These are phyloP conservation scores for Cyclargus thomasi DNA, from an alignment of 1,140 invertebrate species.

Conservation along the genomic window DNA sequence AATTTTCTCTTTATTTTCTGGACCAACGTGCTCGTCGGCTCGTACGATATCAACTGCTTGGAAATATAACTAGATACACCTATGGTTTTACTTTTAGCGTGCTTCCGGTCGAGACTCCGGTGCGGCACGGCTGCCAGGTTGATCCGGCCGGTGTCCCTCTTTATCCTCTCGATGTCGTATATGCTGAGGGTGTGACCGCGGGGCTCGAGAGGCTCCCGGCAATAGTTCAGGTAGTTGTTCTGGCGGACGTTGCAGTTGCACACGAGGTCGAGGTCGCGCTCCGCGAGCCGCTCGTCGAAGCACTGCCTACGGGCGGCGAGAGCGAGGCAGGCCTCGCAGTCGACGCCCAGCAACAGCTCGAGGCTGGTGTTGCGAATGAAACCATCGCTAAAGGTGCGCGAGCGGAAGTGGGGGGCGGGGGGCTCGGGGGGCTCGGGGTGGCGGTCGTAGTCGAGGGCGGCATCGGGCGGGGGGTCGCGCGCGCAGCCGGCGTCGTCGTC, in stretches of 20 bases:
- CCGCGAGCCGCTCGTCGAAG: constrained; percentile 52
- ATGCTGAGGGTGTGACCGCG: constrained; percentile 59
- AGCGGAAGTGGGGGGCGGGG: constrained; percentile 55
- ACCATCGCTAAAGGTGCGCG: constrained; percentile 69
- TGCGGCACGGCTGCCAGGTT: constrained; percentile 53
- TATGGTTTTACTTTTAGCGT: constrained; percentile 64
- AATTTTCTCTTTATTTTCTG: constrained; percentile 73
- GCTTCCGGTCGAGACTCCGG: constrained; percentile 69
- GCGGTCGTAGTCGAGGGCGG: constrained; percentile 46
- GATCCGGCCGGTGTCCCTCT: constrained; percentile 53
- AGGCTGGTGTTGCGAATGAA: constrained; percentile 72
- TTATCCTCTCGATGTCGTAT: constrained; percentile 64
- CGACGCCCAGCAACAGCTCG: constrained; percentile 66
- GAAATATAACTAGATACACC: constrained; percentile 70
- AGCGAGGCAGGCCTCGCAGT: constrained; percentile 68
- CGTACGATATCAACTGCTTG: constrained; percentile 66
- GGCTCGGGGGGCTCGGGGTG: constrained; percentile 39
- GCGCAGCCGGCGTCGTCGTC: constrained; percentile 44
- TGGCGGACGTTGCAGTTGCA: constrained; percentile 69
- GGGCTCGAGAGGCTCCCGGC: constrained; percentile 47
- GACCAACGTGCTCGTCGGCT: constrained; percentile 64
- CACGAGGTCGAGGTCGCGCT: constrained; percentile 63
- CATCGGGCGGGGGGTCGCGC: constrained; percentile 17
- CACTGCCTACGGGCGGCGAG: constrained; percentile 57
- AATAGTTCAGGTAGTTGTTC: constrained; percentile 59